Evolutionary conservation across 2,888 invertebrate genomes (phyloP), one percentile per base, ranked within the genome.

Genomic region (Andrena camellia): DNA sequence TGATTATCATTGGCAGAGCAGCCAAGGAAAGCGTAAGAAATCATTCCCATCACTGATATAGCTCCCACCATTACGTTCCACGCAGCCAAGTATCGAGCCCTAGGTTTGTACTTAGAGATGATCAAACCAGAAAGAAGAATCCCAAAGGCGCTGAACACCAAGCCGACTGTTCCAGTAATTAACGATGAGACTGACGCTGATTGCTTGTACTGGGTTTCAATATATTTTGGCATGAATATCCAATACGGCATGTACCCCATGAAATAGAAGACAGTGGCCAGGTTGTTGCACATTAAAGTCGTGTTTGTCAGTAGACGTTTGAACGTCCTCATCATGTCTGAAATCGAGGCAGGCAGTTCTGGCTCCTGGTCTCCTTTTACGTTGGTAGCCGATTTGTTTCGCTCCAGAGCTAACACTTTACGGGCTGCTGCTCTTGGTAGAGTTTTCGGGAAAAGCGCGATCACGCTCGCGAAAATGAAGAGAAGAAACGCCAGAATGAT

Each of bases 151-250:
- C 96, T 96, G 92, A 96, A 96, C 6, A 96, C 95, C n/a, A 97
- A 93, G 0, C 96, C 96, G 1, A 96, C 96, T 0, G 96, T 96
- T 73, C 96, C 97, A 67, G 97, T 97, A 62, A 97, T 96, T 84
- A 97, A 94, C 86, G 97, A 97, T 0, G 97, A 97, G 8, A 96
- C 95, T 0, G 97, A 96, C 0, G 97, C 97, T 6, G 97, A 96
- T 88, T 97, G 96, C 75, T 96, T 95, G 93, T 97, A 98, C 93
- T 97, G 97, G 0, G 97, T 97, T 94, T 98, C 97, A 83, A 98
- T 97, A 90, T 97, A 97, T 92, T 97, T 97, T 0, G 97, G 97
- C 93, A 97, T 95, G 91, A 97, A 97, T 64, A 97, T 97, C 96
- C 97, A 97, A 90, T 97, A 97, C 0, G 97, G 97, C 94, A 96